Evolutionary conservation across 2,113 vertebrate species (phyloP).

Genomic region (Ornithorhynchus anatinus): DNA sequence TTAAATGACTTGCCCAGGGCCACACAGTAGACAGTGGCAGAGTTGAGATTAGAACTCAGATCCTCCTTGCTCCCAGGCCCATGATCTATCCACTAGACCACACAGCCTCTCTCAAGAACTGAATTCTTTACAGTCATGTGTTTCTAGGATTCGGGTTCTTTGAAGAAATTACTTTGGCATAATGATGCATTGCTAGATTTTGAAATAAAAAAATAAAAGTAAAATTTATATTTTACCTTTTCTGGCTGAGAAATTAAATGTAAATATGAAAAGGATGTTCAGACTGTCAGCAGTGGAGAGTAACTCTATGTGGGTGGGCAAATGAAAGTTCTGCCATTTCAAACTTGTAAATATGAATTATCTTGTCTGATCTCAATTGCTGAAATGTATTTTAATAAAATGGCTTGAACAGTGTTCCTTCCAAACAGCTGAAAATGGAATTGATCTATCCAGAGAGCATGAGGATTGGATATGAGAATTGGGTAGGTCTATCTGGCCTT

Average conservation of each 20-base stretch:
- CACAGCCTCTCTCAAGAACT: too few relatives aligned
- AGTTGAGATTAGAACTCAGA: too few relatives aligned
- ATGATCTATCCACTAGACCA: too few relatives aligned
- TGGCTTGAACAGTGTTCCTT: not conserved
- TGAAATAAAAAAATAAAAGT: too few relatives aligned
- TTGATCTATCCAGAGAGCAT: not conserved
- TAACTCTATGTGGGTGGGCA: not conserved
- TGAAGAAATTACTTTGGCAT: too few relatives aligned
- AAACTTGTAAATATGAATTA: slow-evolving; percentile 15
- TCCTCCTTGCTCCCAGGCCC: too few relatives aligned
- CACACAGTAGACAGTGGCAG: too few relatives aligned
- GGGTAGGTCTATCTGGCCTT: not conserved
- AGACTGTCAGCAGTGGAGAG: not conserved
- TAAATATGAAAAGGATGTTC: not conserved
- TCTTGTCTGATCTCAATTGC: not conserved
- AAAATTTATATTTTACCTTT: not conserved
- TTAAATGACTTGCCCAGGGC: too few relatives aligned
- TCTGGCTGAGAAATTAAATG: not conserved
- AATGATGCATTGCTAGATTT: too few relatives aligned
- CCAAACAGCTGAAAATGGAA: not conserved
- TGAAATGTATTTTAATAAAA: not conserved
- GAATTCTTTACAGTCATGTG: too few relatives aligned
- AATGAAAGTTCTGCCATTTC: not conserved
- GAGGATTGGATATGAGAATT: not conserved
- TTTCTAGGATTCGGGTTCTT: too few relatives aligned